Evolutionary conservation across 2,797 vertebrate genomes (phyloP).

Genomic region (Acanthurus lineatus): DNA sequence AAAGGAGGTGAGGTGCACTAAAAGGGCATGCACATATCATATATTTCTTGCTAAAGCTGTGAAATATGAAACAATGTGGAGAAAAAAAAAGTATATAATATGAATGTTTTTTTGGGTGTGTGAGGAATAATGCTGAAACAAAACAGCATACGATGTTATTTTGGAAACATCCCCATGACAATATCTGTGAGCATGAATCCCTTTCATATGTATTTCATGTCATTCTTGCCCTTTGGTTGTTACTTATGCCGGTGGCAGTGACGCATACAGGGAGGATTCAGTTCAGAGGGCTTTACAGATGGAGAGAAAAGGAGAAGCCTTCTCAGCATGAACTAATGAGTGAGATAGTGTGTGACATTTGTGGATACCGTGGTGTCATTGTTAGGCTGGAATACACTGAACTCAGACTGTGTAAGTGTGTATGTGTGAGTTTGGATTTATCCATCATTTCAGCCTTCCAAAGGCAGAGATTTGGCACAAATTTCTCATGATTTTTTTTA

Average conservation of each 20-base stretch:
- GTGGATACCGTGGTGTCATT: constrained; percentile 15
- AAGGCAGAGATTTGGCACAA: not conserved
- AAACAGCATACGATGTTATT: not conserved
- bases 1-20: not conserved
- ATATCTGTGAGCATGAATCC: not conserved
- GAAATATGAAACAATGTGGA: too few relatives aligned
- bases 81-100: not conserved
- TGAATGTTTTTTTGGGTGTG: not conserved
- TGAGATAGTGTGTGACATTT: constrained; percentile 28
- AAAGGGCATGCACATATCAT: not conserved
- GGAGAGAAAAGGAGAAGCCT: not conserved
- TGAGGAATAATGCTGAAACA: not conserved
- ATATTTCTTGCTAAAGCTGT: not conserved
- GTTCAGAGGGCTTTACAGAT: not conserved
- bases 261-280: constrained; percentile 13
- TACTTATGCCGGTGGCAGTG: constrained; percentile 22
- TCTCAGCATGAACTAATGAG: constrained; percentile 28
- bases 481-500: not conserved
- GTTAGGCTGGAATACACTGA: constrained; percentile 20
- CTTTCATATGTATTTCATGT: not conserved
- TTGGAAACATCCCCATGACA: not conserved
- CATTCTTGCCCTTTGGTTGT: constrained; percentile 23
- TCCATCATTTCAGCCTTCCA: not conserved
- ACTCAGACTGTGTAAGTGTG: not conserved
- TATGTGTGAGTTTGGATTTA: not conserved